phyloP scores from a whole-genome alignment of 2,797 vertebrate species.

The Denticeps clupeoides region DNA sequence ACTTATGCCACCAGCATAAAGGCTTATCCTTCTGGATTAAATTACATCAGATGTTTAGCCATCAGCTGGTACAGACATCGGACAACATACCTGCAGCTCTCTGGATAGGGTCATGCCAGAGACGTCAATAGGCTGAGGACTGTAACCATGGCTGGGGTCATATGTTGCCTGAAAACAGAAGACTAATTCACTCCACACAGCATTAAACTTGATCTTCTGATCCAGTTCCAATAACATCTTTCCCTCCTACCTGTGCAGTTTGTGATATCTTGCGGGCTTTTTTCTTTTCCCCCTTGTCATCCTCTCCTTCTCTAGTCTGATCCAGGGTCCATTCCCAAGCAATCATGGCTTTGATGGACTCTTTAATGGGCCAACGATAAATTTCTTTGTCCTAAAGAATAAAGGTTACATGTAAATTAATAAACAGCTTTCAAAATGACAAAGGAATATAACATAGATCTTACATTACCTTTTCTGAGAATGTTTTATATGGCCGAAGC shows the following conservation, averaged over 20 bases:
- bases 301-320: slow-evolving; percentile 79
- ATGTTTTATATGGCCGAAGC: slow-evolving; percentile 91
- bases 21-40: no score
- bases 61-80: no score
- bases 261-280: slow-evolving; percentile 86
- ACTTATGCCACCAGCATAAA: no score
- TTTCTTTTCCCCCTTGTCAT: slow-evolving; percentile 79
- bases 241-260: slow-evolving; percentile 79
- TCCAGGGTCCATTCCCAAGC: slow-evolving; percentile 93
- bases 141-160: slow-evolving; percentile 84
- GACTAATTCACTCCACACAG: no score
- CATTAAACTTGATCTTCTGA: no score
- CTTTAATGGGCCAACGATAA: slow-evolving; percentile 94
- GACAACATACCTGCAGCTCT: slow-evolving; percentile 72
- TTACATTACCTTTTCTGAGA: slow-evolving; percentile 97
- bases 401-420: neutral
- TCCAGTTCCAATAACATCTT: no score
- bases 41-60: no score
- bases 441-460: neutral
- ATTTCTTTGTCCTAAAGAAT: slow-evolving; percentile 83
- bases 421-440: neutral
- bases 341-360: slow-evolving; percentile 91
- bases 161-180: slow-evolving; percentile 62
- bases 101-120: slow-evolving; percentile 76
- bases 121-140: slow-evolving; percentile 79